Base-by-base conservation (phyloP, 2,888 invertebrate genomes). In the Diarsia mendica region DNA sequence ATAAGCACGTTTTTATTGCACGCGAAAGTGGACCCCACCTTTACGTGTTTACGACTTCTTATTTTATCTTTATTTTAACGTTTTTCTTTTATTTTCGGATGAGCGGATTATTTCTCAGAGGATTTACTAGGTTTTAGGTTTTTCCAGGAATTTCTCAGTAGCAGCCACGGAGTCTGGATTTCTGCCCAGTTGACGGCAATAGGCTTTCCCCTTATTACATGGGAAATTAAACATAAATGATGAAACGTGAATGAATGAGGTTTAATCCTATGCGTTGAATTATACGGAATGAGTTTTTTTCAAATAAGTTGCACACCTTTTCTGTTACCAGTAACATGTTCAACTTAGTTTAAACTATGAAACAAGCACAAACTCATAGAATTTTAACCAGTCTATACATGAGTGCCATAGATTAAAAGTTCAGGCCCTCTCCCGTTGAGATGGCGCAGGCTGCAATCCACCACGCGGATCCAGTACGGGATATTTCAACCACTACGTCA, bases 1-100 rank as follows among this genome's bases (percentile, higher is more conserved):
- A 77, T 67, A 82, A 58, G n/a, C 28, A 67, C 64, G 48, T 68
- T 82, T 77, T 60, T 65, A 68, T 79, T 79, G 48, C 64, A 65
- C 20, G 18, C 39, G 39, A 77, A 77, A 77, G 33, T 78, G 66
- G 39, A 46, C 15, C 46, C 51, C 46, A 15, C 51, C 48, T 44
- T 28, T 64, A 77, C 67, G 64, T 58, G 39, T 58, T 82, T 79
- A 79, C 67, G 82, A 77, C n/a, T 51, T 72, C 55, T 51, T 55
- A 33, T 71, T 77, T 55, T 48, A n/a, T 51, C 64, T 49, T 51
- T 55, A 33, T 71, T 77, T 55, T 48, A n/a, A 60, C 65, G 13
- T 49, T 65, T 55, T 46, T 23, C 5, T n/a, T 65, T 67, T 64
- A 79, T 61, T 64, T 67, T 67, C 39, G 33, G 3, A 1, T 18